Evolutionary conservation across 2,113 vertebrate genomes (phyloP).

Genomic region (Plotosus lineatus): DNA sequence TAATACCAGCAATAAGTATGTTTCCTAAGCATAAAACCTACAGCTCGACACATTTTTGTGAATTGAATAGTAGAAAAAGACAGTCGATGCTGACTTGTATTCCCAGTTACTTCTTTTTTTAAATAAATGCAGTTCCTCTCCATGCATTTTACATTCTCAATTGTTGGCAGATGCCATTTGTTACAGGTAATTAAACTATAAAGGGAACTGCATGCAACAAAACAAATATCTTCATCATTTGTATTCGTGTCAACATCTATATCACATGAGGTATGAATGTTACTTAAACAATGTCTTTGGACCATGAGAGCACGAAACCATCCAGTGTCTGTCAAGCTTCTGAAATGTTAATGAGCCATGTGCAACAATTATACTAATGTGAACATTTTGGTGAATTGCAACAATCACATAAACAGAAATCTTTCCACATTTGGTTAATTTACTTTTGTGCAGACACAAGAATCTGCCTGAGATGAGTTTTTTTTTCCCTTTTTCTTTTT

Average conservation of each 20-base stretch:
- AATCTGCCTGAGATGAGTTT: slow-evolving; percentile 11
- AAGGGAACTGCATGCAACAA: slow-evolving; percentile 55
- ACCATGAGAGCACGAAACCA: slow-evolving; percentile 25
- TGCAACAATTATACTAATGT: slow-evolving; percentile 1
- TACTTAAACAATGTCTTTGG: slow-evolving; percentile 50
- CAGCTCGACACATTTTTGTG: background rate
- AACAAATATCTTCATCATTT: slow-evolving; percentile 58
- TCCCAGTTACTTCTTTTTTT: slow-evolving; percentile 83
- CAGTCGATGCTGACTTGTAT: slow-evolving; percentile 80
- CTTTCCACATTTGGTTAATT: background rate
- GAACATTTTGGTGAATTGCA: slow-evolving; percentile 22
- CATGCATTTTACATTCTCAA: slow-evolving; percentile 79
- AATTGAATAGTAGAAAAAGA: slow-evolving; percentile 32
- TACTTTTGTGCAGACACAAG: slow-evolving; percentile 5
- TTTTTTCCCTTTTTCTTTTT: background rate
- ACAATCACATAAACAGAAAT: slow-evolving; percentile 17
- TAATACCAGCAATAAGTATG: background rate
- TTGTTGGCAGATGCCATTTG: slow-evolving; percentile 91
- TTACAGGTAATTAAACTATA: slow-evolving; percentile 67
- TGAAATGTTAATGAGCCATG: slow-evolving; percentile 24
- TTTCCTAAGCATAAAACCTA: background rate
- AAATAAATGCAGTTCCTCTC: slow-evolving; percentile 85
- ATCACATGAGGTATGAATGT: slow-evolving; percentile 41
- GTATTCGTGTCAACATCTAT: slow-evolving; percentile 50
- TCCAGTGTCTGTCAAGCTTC: slow-evolving; percentile 1